These are phyloP conservation scores for Popillia japonica DNA, from an alignment of 1,140 invertebrate species.

Conservation along the genomic window DNA sequence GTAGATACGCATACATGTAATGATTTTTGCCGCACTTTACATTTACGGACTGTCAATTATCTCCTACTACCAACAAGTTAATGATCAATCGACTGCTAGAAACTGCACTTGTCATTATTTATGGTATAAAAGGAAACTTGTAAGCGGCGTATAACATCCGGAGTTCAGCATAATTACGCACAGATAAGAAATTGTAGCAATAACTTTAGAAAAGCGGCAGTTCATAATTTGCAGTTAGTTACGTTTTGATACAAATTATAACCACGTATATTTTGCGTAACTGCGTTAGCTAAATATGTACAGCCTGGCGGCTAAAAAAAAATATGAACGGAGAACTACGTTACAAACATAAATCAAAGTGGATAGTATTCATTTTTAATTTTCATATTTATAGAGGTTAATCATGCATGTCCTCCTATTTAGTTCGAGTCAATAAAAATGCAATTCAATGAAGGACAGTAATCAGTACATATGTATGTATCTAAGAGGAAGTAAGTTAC, in stretches of 20 bases:
- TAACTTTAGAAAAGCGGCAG: constrained; percentile 35
- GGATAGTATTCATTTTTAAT: constrained; percentile 24
- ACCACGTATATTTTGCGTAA: constrained; percentile 17
- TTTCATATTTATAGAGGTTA: constrained; percentile 24
- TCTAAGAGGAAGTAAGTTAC: too few relatives aligned
- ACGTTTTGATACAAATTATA: constrained; percentile 29
- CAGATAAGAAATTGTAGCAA: constrained; percentile 38
- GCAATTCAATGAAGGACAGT: neutral
- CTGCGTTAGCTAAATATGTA: constrained; percentile 31
- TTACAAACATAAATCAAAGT: constrained; percentile 12
- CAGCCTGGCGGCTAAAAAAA: constrained; percentile 6
- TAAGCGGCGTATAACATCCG: constrained; percentile 35
- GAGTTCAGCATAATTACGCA: constrained; percentile 36
- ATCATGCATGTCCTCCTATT: neutral
- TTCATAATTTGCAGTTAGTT: constrained; percentile 31
- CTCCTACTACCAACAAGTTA: constrained; percentile 36
- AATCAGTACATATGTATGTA: too few relatives aligned
- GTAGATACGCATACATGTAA: neutral
- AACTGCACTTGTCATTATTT: constrained; percentile 36
- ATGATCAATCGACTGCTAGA: constrained; percentile 35
- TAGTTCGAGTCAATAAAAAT: neutral
- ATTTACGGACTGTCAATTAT: constrained; percentile 35
- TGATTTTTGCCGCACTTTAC: constrained; percentile 19
- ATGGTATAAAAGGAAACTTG: constrained; percentile 37
- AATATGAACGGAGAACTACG: constrained; percentile 5